Conservation (phyloP, 2,113 vertebrate species). For the Oreochromis tanganicae region DNA sequence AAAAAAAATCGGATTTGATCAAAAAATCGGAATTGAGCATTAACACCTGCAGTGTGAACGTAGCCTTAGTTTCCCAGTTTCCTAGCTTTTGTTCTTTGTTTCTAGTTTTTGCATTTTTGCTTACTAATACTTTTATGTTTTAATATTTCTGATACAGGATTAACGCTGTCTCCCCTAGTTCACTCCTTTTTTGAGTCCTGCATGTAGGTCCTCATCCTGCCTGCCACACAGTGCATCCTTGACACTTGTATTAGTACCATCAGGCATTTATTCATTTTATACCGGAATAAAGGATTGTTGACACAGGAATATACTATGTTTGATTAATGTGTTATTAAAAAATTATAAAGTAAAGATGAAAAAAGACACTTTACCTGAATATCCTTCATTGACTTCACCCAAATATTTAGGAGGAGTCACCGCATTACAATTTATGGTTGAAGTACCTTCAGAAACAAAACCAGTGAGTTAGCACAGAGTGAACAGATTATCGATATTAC, state of each 20-base stretch:
- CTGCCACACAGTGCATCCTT: background rate
- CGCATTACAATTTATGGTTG: background rate
- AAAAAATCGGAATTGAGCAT: too few species aligned
- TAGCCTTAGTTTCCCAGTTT: background rate
- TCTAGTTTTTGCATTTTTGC: background rate
- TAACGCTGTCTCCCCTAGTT: background rate
- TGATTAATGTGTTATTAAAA: background rate
- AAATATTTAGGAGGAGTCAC: accelerated
- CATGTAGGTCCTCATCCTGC: background rate
- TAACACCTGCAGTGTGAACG: too few species aligned
- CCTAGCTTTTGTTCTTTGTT: background rate
- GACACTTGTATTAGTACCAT: background rate
- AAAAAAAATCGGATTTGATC: too few species aligned
- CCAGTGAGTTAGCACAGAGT: background rate
- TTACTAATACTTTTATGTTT: background rate
- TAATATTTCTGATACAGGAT: background rate
- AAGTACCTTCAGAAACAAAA: background rate
- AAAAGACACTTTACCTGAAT: background rate
- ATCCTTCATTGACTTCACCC: conserved; percentile 5
- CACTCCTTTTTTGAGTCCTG: background rate
- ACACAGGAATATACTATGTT: background rate
- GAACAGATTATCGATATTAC: background rate
- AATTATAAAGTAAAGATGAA: background rate
- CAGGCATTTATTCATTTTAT: background rate
- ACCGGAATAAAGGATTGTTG: background rate